Evolutionary conservation across 2,888 invertebrate species (phyloP), one percentile per base, ranked within the genome.

Genomic region (Acronicta aceris): DNA sequence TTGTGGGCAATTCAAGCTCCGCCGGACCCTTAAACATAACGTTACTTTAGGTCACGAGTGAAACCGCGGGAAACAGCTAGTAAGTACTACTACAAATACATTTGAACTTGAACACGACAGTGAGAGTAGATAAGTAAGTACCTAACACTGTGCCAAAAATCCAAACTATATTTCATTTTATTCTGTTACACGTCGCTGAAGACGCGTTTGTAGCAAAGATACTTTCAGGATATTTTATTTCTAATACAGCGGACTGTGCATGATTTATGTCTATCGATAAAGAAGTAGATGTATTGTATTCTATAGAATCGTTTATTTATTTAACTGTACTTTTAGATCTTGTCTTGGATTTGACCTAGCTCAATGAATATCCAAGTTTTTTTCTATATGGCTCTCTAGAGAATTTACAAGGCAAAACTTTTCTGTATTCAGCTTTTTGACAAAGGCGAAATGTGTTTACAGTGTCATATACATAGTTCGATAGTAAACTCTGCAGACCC

Each of bases 211-310:
- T 36, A 13, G 36, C 13, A 36, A 36, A 36, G 5, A n/a, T 36
- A 36, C 13, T 36, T 36, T 36, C 36, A 13, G 13, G 13, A 58
- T n/a, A 47, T 58, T 51, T 33, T 47, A 42, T 9, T 47, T 17
- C n/a, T 12, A 21, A 40, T 13, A 36, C 12, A 12, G 12, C 10
- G 13, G 4, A 4, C 17, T n/a, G 3, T 66, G 30, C 36, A 55
- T n/a, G n/a, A n/a, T n/a, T n/a, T n/a, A n/a, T n/a, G n/a, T n/a
- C n/a, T n/a, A n/a, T n/a, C n/a, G n/a, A n/a, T n/a, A n/a, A n/a
- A n/a, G n/a, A n/a, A n/a, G n/a, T n/a, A 48, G 55, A 52, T 63
- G 56, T 13, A 63, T 54, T 54, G 15, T 47, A 43, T 38, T 43
- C 45, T 54, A 48, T 36, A 43, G 27, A 41, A 33, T 42, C 36